Conservation (phyloP, 2,113 vertebrate species). For the Hydrochoerus hydrochaeris region DNA sequence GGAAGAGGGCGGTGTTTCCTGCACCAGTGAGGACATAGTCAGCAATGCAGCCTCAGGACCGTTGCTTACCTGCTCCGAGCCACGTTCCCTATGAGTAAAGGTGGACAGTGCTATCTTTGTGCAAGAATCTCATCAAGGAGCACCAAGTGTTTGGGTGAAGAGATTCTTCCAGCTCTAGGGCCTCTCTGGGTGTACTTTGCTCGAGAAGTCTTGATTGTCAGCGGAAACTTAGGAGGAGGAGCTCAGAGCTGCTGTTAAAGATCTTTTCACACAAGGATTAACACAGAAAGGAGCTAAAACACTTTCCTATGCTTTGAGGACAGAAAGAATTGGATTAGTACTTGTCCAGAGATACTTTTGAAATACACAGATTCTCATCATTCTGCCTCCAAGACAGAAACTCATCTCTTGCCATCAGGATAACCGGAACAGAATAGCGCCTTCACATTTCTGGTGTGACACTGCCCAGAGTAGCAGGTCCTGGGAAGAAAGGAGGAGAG, state of each 20-base stretch:
- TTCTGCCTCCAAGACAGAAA: neutral
- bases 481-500: neutral
- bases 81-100: neutral
- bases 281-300: neutral
- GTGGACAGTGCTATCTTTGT: neutral
- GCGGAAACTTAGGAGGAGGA: neutral
- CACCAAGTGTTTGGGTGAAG: neutral
- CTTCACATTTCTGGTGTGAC: neutral
- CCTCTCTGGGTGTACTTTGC: neutral
- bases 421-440: neutral
- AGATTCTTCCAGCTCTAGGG: neutral
- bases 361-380: neutral
- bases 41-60: neutral
- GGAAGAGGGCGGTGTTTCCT: neutral
- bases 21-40: neutral
- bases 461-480: neutral
- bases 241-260: neutral
- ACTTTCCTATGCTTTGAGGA: neutral
- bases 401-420: neutral
- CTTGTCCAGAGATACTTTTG: neutral
- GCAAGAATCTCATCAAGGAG: neutral
- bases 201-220: neutral
- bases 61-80: neutral
- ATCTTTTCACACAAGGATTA: neutral
- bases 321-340: neutral